Evolutionary conservation across 2,113 vertebrate species (phyloP), one percentile per base, ranked within the genome.

Genomic region (Ammodytes marinus): DNA sequence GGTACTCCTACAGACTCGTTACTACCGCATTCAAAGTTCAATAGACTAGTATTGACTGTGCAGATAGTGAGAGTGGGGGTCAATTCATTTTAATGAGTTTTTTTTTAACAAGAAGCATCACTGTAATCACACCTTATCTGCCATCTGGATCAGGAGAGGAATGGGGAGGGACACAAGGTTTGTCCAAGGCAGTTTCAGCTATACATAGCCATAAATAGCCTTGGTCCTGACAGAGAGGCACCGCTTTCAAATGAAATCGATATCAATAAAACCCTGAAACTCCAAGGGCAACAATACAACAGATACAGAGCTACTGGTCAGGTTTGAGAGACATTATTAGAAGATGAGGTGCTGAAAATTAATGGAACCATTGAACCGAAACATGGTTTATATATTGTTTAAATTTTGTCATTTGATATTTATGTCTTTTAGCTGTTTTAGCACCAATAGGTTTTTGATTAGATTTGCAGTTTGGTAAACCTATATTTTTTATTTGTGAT

Each of bases 131-230:
- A 72, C 13, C 72, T 79, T 78, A 81, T 86, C 86, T 61, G 52
- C 71, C 45, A 45, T 79, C 66, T 71, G 71, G 61, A 63, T 45
- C 80, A 49, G 66, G 69, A 83, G 79, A 63, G 14, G 68, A 15
- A 91, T 19, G 43, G 57, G 11, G 52, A 69, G 75, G 27, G 57
- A 82, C 58, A 54, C 42, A 0, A 68, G 76, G 70, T 71, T 76
- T 55, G 67, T 83, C 80, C 82, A 70, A 87, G 84, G 91, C 70
- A 58, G 78, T 72, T 71, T 45, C 59, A 54, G 74, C 88, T 91
- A 91, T 86, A 92, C 83, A 91, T 92, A 89, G 92, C 87, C 57
- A 59, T 92, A 93, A 92, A 93, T 87, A 84, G 82, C 86, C 61
- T 87, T 35, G 43, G 64, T 49, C 77, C 81, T 79, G 84, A 89